phyloP scores from a whole-genome alignment of 2,888 invertebrate genomes.

The Plebejus melissa region DNA sequence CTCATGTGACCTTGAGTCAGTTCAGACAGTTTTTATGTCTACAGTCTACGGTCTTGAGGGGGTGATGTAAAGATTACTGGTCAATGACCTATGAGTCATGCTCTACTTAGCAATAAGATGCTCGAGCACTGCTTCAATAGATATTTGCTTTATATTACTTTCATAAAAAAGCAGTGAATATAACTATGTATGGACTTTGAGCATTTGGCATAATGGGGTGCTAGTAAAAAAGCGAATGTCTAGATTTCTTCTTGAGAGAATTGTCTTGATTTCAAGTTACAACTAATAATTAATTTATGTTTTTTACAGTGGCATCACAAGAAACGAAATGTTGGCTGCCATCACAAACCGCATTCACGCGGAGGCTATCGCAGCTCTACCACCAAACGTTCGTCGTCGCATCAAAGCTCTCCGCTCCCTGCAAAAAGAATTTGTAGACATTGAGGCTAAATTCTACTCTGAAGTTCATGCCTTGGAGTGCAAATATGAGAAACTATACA shows the following conservation, averaged over 20 bases:
- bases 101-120: slow-evolving; percentile 49
- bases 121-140: slow-evolving; percentile 16
- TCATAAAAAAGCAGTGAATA: neutral
- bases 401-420: slow-evolving; percentile 91
- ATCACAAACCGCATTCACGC: slow-evolving; percentile 79
- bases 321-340: slow-evolving; percentile 80
- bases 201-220: neutral
- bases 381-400: slow-evolving; percentile 87
- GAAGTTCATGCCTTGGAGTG: slow-evolving; percentile 96
- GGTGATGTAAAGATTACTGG: slow-evolving; percentile 46
- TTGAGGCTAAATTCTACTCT: slow-evolving; percentile 95
- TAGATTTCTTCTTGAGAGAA: no score
- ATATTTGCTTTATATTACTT: neutral
- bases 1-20: neutral
- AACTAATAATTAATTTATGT: neutral
- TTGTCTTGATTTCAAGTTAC: slow-evolving; percentile 4
- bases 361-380: slow-evolving; percentile 81
- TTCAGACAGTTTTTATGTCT: slow-evolving; percentile 15
- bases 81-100: slow-evolving; percentile 67
- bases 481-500: slow-evolving; percentile 90
- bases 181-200: neutral
- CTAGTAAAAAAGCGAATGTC: neutral
- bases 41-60: neutral
- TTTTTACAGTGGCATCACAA: slow-evolving; percentile 57
- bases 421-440: slow-evolving; percentile 89